Evolutionary conservation across 2,888 invertebrate genomes (phyloP).

Genomic region (Caenorhabditis doughertyi): DNA sequence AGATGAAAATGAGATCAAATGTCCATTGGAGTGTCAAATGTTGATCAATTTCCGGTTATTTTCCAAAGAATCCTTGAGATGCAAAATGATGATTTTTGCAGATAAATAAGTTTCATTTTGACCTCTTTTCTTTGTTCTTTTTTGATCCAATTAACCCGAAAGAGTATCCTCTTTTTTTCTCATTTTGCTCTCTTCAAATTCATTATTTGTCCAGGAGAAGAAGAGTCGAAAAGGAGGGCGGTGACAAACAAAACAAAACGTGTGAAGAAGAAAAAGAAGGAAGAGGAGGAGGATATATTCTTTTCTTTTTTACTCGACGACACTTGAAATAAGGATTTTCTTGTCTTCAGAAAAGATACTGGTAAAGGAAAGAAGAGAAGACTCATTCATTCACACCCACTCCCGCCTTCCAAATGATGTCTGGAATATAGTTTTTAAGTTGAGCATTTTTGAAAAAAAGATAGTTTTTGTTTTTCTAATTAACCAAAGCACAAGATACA

Average conservation of each 20-base stretch:
- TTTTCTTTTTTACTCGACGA: constrained; percentile 1
- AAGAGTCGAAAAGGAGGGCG: constrained; percentile 20
- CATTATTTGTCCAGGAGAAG: constrained; percentile 40
- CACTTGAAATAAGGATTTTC: constrained; percentile 19
- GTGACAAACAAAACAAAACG: constrained; percentile 46
- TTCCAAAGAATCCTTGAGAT: no score
- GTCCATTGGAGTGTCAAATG: background rate
- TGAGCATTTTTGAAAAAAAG: no score
- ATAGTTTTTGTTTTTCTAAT: no score
- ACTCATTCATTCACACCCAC: constrained; percentile 24
- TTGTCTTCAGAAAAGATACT: constrained; percentile 11
- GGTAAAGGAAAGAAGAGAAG: background rate
- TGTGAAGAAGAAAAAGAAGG: constrained; percentile 24
- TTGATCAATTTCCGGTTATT: constrained; percentile 34
- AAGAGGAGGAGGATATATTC: constrained; percentile 4
- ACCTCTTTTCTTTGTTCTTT: background rate
- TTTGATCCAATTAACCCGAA: constrained; percentile 34
- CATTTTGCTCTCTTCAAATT: constrained; percentile 21
- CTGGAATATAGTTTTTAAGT: constrained; percentile 4
- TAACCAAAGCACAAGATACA: no score
- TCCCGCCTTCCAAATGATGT: background rate
- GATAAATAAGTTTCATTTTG: background rate
- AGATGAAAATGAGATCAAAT: constrained; percentile 30
- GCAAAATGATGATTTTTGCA: constrained; percentile 8
- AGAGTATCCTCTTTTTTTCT: constrained; percentile 7